phyloP scores from a whole-genome alignment of 2,797 vertebrate species.

The Yasuhikotakia modesta region DNA sequence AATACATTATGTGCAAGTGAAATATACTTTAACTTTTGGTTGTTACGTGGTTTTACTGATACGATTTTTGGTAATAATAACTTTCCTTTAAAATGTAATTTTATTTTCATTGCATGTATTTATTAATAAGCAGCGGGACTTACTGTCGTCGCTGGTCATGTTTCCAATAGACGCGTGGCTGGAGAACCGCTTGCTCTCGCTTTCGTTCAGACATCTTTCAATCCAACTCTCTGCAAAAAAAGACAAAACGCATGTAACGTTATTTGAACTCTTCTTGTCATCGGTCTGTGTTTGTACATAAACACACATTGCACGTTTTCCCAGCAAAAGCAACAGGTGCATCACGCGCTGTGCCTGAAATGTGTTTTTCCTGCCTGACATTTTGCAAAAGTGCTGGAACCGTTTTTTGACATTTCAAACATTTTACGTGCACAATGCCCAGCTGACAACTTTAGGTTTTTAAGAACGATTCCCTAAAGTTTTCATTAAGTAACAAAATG shows the following conservation, averaged over 20 bases:
- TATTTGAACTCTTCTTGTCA: too few relatives aligned
- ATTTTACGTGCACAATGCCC: neutral
- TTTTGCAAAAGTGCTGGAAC: neutral
- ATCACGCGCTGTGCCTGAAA: neutral
- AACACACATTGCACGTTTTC: too few relatives aligned
- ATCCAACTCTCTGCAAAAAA: conserved; percentile 94
- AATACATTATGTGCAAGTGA: neutral
- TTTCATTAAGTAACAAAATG: too few relatives aligned
- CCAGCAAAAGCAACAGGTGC: conserved; percentile 40
- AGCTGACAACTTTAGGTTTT: too few relatives aligned
- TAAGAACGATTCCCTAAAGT: too few relatives aligned
- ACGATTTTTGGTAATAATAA: neutral
- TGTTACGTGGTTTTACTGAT: neutral
- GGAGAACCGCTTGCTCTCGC: conserved; percentile 96
- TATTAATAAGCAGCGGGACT: conserved; percentile 68
- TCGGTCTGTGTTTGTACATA: too few relatives aligned
- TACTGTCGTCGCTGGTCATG: conserved; percentile 98
- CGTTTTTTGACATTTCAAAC: neutral
- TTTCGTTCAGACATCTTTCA: conserved; percentile 98
- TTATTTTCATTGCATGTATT: neutral
- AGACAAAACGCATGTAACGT: too few relatives aligned
- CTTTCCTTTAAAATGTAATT: neutral
- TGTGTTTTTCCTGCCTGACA: neutral
- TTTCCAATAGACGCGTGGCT: conserved; percentile 96
- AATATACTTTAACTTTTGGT: neutral